These are phyloP conservation scores for Pandemis corylana DNA, from an alignment of 2,888 invertebrate genomes.

Conservation along the genomic window DNA sequence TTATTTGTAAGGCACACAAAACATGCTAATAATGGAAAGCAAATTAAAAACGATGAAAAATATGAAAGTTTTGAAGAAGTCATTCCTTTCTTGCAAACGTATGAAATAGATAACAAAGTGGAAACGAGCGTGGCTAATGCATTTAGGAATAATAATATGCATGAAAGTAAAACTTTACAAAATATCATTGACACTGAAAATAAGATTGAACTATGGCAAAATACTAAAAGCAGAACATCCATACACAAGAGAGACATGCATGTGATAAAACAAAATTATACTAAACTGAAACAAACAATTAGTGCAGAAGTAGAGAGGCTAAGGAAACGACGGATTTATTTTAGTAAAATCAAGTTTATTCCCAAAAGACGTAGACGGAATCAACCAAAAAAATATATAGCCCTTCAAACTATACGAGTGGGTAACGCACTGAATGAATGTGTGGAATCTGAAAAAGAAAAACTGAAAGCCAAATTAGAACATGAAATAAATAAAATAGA, in stretches of 20 bases:
- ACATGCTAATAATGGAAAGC: neutral
- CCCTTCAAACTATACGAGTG: neutral
- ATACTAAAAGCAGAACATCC: neutral
- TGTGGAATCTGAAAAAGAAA: neutral
- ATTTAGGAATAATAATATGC: neutral
- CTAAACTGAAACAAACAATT: constrained; percentile 6
- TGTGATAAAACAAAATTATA: neutral
- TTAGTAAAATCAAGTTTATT: neutral
- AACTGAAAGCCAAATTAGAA: neutral
- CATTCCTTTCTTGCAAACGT: constrained; percentile 5
- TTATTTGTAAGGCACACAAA: constrained; percentile 1
- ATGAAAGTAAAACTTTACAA: neutral
- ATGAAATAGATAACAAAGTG: neutral
- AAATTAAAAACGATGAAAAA: neutral
- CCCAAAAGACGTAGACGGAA: constrained; percentile 18
- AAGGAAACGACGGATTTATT: constrained; percentile 14
- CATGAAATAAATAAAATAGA: neutral
- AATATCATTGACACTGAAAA: neutral
- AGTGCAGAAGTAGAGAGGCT: neutral
- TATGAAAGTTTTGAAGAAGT: neutral
- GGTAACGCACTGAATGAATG: neutral
- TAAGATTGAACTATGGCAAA: neutral
- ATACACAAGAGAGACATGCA: neutral
- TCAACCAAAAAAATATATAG: neutral
- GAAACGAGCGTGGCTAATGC: neutral